Evolutionary conservation across 2,888 invertebrate genomes (phyloP).

Genomic region (Himalopsyche japonica): DNA sequence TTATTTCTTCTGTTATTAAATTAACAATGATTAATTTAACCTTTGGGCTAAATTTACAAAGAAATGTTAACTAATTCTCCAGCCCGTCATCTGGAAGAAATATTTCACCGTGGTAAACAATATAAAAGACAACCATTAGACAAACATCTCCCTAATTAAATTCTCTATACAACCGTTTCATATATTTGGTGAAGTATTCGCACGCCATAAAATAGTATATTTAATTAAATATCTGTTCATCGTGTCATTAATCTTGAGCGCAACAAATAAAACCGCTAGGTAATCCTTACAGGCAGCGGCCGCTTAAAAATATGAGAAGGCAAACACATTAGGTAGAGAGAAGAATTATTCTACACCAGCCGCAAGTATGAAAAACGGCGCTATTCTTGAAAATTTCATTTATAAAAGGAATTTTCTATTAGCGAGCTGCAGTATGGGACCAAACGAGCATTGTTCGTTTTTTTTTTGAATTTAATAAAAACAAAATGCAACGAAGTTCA

Average conservation of each 20-base stretch:
- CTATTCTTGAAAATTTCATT: not conserved
- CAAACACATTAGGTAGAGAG: not conserved
- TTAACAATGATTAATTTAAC: too few relatives aligned
- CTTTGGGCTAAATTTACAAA: too few relatives aligned
- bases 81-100: too few relatives aligned
- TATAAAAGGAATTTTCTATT: not conserved
- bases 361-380: not conserved
- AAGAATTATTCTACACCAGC: not conserved
- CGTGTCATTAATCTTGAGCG: not conserved
- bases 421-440: not conserved
- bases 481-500: not conserved
- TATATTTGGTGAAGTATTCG: not conserved
- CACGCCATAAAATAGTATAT: not conserved
- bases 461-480: not conserved
- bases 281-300: not conserved
- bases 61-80: too few relatives aligned
- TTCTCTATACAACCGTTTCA: not conserved
- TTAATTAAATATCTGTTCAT: not conserved
- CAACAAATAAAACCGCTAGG: not conserved
- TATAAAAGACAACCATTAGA: not conserved
- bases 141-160: not conserved
- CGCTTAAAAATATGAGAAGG: not conserved
- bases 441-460: not conserved
- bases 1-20: too few relatives aligned
- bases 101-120: too few relatives aligned